phyloP scores from a whole-genome alignment of 2,797 vertebrate genomes.

The Cyclopterus lumpus region DNA sequence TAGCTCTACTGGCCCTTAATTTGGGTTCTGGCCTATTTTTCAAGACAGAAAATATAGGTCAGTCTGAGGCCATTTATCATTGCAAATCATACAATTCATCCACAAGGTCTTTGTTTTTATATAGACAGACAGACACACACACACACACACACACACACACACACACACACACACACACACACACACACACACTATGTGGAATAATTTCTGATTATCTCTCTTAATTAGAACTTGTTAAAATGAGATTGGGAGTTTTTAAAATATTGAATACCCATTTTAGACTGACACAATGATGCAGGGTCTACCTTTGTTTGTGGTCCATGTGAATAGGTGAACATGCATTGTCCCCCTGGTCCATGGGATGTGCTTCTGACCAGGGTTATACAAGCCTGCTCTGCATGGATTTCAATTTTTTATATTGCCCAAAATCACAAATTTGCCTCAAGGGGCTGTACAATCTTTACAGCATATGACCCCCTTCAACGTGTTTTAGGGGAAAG shows the following conservation, averaged over 20 bases:
- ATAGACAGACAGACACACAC: constrained; percentile 7
- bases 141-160: background rate
- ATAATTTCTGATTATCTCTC: background rate
- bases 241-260: background rate
- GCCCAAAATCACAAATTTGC: too few relatives aligned
- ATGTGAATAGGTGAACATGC: constrained; percentile 3
- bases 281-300: background rate
- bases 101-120: constrained; percentile 72
- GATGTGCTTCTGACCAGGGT: background rate
- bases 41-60: constrained; percentile 81
- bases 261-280: background rate
- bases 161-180: background rate
- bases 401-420: constrained; percentile 9
- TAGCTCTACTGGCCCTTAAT: constrained; percentile 74
- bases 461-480: background rate
- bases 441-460: background rate
- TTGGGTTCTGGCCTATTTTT: constrained; percentile 82
- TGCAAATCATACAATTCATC: constrained; percentile 71
- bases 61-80: constrained; percentile 78
- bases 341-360: background rate
- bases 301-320: constrained; percentile 8
- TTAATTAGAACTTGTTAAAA: background rate
- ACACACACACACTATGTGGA: background rate
- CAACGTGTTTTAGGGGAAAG: background rate
- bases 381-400: background rate